phyloP scores from a whole-genome alignment of 2,797 vertebrate species.

The Eremophila alpestris region DNA sequence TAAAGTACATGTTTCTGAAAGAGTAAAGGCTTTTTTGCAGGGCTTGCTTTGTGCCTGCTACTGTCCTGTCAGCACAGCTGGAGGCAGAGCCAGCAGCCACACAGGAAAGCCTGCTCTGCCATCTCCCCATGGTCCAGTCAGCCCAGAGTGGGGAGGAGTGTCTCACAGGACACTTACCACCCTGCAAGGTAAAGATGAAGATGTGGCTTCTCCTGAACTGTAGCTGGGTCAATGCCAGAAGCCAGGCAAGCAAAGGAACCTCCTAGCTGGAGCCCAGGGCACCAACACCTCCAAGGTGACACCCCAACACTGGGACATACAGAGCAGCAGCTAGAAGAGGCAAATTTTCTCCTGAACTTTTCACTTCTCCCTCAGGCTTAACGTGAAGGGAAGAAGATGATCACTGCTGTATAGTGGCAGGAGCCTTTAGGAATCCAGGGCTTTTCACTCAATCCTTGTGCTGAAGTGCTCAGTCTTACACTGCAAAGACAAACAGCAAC shows the following conservation, averaged over 20 bases:
- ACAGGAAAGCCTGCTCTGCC: not conserved
- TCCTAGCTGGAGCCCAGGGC: not conserved
- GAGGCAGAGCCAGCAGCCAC: not conserved
- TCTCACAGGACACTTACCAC: not conserved
- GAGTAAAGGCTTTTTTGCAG: not conserved
- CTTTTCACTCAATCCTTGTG: not conserved
- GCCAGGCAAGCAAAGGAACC: not conserved
- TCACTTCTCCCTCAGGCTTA: not conserved
- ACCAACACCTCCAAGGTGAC: not conserved
- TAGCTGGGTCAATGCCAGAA: not conserved
- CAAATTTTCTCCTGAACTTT: not conserved
- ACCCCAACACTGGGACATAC: not conserved
- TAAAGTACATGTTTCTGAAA: not conserved
- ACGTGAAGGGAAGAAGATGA: not conserved
- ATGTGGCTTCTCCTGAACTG: fast-evolving
- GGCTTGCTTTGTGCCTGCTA: not conserved
- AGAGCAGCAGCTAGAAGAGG: not conserved
- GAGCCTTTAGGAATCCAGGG: not conserved
- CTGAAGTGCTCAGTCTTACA: not conserved
- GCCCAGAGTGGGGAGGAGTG: not conserved
- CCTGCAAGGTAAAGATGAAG: not conserved
- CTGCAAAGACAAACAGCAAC: not conserved
- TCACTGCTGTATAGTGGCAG: not conserved
- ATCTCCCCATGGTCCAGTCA: fast-evolving
- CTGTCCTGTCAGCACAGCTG: not conserved